A percentile compares a stretch with the other conserved stretches of the same genome.
Conservation (phyloP, 2,888 invertebrate genomes). For the Apodemia zela region DNA sequence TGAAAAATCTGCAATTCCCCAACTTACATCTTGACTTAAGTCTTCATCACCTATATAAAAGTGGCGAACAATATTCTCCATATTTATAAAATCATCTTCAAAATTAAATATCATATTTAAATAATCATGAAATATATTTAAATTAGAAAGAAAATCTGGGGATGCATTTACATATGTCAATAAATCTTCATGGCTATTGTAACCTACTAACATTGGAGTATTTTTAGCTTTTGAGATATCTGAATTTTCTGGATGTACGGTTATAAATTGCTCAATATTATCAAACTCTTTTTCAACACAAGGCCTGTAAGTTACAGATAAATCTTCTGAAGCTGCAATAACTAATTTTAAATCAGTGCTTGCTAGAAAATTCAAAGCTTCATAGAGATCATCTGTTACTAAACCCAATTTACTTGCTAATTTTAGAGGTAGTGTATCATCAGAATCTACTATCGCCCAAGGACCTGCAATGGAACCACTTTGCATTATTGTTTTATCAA, state of each 20-base stretch:
- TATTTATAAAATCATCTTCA: neutral
- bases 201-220: conserved; percentile 13
- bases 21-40: conserved; percentile 14
- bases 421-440: conserved; percentile 38
- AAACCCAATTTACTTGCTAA: conserved; percentile 44
- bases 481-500: conserved; percentile 48
- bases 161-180: neutral
- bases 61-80: conserved; percentile 14
- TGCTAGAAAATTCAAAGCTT: neutral
- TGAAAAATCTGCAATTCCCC: conserved; percentile 13
- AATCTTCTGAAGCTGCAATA: neutral
- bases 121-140: conserved; percentile 8
- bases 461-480: conserved; percentile 43
- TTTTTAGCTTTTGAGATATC: conserved; percentile 9
- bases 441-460: conserved; percentile 35
- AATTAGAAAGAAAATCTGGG: neutral
- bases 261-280: conserved; percentile 10
- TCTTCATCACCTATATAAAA: conserved; percentile 19
- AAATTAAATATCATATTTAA: conserved; percentile 12
- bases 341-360: neutral
- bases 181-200: conserved; percentile 15
- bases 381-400: conserved; percentile 28
- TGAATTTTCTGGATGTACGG: conserved; percentile 1
- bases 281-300: conserved; percentile 11
- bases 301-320: neutral